Evolutionary conservation across 2,888 invertebrate species (phyloP).

Genomic region (Tryphoninae sp.): DNA sequence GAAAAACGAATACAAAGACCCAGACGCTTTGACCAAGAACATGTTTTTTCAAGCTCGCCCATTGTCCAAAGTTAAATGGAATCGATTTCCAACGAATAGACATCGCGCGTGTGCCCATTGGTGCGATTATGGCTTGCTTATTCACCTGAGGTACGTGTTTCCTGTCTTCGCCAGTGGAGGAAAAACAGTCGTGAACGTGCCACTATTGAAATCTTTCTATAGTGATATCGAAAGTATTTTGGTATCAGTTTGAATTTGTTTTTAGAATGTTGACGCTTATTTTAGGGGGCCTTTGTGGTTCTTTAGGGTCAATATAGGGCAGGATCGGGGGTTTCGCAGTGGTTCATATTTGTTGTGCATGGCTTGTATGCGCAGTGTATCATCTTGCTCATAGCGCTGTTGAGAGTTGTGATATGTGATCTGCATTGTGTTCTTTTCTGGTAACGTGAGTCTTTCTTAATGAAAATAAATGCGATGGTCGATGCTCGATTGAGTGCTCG

Average conservation of each 20-base stretch:
- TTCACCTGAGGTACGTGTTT: constrained; percentile 57
- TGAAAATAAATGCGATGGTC: constrained; percentile 13
- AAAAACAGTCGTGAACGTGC: constrained; percentile 48
- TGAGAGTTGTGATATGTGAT: no score
- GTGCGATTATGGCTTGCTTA: constrained; percentile 45
- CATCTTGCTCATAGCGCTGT: no score
- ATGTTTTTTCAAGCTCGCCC: not conserved
- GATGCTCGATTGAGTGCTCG: constrained; percentile 35
- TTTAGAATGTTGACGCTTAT: no score
- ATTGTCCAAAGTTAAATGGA: not conserved
- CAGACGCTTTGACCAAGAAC: not conserved
- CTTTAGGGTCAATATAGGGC: no score
- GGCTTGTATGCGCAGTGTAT: no score
- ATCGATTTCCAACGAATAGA: not conserved
- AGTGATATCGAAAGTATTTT: no score
- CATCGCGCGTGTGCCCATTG: constrained; percentile 6
- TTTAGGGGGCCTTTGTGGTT: no score
- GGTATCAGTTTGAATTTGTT: no score
- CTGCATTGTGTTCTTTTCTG: no score
- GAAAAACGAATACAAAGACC: constrained; percentile 11
- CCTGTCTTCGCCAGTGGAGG: constrained; percentile 39
- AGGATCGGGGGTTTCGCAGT: no score
- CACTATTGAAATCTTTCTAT: constrained; percentile 6
- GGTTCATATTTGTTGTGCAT: no score
- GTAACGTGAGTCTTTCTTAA: not conserved